These are phyloP conservation scores for Gambusia affinis DNA, from an alignment of 2,113 vertebrate species.

Conservation along the genomic window DNA sequence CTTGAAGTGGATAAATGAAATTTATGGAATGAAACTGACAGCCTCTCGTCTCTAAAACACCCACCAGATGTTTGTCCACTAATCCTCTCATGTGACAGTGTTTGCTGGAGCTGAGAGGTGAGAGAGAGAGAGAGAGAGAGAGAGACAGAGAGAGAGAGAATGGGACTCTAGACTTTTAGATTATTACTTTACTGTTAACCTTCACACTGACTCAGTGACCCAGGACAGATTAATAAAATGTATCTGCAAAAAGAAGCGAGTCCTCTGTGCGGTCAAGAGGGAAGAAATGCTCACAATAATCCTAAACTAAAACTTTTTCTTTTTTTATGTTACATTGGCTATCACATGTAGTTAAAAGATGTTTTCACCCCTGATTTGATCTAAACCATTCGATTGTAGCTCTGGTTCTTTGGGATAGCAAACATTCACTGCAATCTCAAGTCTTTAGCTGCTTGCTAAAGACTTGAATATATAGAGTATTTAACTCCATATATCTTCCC, in stretches of 20 bases:
- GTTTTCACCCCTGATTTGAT: no score
- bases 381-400: background rate
- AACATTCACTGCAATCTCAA: no score
- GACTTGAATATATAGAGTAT: no score
- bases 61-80: slow-evolving; percentile 58
- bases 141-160: slow-evolving; percentile 17
- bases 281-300: slow-evolving; percentile 8
- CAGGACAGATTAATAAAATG: slow-evolving; percentile 4
- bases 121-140: background rate
- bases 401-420: background rate
- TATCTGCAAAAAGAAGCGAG: slow-evolving; percentile 12
- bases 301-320: background rate
- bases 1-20: background rate
- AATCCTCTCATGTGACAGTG: slow-evolving; percentile 46
- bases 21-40: slow-evolving; percentile 6
- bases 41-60: slow-evolving; percentile 31
- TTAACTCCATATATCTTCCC: background rate
- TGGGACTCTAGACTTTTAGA: slow-evolving; percentile 30
- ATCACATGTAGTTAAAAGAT: no score
- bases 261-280: slow-evolving; percentile 4
- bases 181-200: slow-evolving; percentile 46
- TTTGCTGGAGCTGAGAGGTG: slow-evolving; percentile 14
- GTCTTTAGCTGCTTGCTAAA: no score
- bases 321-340: background rate
- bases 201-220: slow-evolving; percentile 27